Percentiles rank a stretch among this genome's conserved stretches.
phyloP scores from a whole-genome alignment of 2,113 vertebrate species.

The Bombycilla garrulus region DNA sequence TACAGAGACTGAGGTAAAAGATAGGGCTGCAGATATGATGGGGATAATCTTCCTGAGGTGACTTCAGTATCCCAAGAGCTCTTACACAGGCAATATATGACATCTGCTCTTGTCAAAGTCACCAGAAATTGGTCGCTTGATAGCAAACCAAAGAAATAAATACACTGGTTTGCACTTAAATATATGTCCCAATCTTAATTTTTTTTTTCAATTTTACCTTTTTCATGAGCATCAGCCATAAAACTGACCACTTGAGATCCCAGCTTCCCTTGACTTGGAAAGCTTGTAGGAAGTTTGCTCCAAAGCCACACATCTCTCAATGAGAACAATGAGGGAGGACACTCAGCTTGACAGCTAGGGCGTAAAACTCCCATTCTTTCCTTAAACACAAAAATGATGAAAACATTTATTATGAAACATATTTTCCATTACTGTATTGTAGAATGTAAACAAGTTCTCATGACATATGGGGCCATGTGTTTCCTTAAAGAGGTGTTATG shows the following conservation, averaged over 20 bases:
- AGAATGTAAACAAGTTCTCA: constrained; percentile 73
- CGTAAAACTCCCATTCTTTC: constrained; percentile 57
- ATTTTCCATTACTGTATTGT: constrained; percentile 74
- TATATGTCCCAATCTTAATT: not conserved
- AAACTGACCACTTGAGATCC: not conserved
- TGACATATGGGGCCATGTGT: constrained; percentile 81
- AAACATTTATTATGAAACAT: constrained; percentile 78
- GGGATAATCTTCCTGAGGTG: not conserved
- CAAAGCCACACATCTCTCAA: not conserved
- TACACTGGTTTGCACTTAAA: not conserved
- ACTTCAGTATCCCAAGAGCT: not conserved
- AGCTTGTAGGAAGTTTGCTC: not conserved
- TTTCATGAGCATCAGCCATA: not conserved
- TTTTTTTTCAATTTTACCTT: not conserved
- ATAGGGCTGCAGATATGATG: not conserved
- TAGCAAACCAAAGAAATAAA: not conserved
- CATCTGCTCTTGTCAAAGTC: not conserved
- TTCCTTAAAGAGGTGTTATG: constrained; percentile 79
- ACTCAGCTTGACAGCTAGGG: constrained; percentile 38
- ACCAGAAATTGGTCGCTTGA: not conserved
- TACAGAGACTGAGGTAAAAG: not conserved
- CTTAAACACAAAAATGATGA: constrained; percentile 66
- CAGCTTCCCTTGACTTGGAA: not conserved
- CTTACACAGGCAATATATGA: not conserved
- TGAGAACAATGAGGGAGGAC: constrained; percentile 36